Percentiles rank a stretch among this genome's conserved stretches.
phyloP scores from a whole-genome alignment of 2,888 invertebrate species.

The Thalpophila matura region DNA sequence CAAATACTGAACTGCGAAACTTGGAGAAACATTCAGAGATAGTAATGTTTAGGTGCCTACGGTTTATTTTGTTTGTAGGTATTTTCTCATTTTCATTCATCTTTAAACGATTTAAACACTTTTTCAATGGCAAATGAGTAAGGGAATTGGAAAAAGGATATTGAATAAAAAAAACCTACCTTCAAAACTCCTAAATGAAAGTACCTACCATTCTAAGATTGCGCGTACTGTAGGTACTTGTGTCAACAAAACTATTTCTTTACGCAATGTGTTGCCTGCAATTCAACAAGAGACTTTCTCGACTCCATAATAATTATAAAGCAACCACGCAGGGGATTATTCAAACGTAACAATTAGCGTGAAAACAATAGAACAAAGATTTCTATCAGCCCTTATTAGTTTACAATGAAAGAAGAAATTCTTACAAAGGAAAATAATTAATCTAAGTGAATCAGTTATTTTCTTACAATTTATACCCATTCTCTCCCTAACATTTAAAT shows the following conservation, averaged over 20 bases:
- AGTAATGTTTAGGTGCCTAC: neutral
- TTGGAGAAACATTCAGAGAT: conserved; percentile 11
- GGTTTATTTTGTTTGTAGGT: neutral
- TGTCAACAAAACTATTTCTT: no score
- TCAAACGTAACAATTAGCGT: neutral
- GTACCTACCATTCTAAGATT: no score
- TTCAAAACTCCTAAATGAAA: no score
- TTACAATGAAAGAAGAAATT: conserved; percentile 7
- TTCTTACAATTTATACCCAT: conserved; percentile 38
- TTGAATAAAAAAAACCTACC: no score
- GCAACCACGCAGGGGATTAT: neutral
- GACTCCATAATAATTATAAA: neutral
- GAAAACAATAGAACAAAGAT: conserved; percentile 13
- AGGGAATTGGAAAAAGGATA: no score
- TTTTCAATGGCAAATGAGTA: no score
- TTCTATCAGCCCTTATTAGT: neutral
- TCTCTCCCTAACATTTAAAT: conserved; percentile 37
- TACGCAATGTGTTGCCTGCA: no score
- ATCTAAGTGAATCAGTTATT: conserved; percentile 33
- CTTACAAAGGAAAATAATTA: conserved; percentile 30
- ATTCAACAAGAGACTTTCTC: neutral
- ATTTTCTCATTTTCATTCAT: neutral
- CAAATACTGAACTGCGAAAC: conserved; percentile 21
- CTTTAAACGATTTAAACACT: no score
- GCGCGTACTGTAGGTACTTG: no score